phyloP scores from a whole-genome alignment of 2,797 vertebrate species.

The Linurgus olivaceus region DNA sequence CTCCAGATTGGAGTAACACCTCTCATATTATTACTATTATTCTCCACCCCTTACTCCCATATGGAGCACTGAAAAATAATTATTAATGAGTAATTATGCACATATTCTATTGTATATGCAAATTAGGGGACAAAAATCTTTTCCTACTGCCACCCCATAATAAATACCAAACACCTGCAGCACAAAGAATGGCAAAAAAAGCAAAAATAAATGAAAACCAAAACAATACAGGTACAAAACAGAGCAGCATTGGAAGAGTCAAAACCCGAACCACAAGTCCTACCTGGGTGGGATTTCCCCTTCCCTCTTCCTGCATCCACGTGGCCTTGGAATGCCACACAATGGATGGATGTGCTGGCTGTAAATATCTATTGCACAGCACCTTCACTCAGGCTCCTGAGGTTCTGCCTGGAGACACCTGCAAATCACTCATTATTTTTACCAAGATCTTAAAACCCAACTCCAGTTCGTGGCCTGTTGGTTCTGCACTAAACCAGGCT shows the following conservation, averaged over 20 bases:
- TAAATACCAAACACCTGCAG: not conserved
- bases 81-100: not conserved
- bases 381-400: constrained; percentile 91
- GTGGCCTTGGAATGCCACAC: constrained; percentile 90
- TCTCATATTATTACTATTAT: not conserved
- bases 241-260: not conserved
- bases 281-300: constrained; percentile 74
- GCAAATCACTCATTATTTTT: constrained; percentile 97
- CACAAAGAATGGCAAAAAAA: not conserved
- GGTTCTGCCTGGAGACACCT: constrained; percentile 89
- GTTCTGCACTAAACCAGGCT: constrained; percentile 82
- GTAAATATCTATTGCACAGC: constrained; percentile 99
- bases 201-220: not conserved
- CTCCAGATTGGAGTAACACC: not conserved
- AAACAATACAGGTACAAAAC: fast-evolving
- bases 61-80: not conserved
- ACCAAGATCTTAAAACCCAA: constrained; percentile 85
- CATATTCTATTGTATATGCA: not conserved
- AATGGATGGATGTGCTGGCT: constrained; percentile 85
- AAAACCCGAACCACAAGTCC: not conserved
- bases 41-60: not conserved
- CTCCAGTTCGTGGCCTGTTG: constrained; percentile 76
- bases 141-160: not conserved
- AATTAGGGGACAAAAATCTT: fast-evolving
- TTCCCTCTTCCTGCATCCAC: constrained; percentile 62